A percentile compares a stretch with the other conserved stretches of the same genome.
phyloP scores from a whole-genome alignment of 2,797 vertebrate genomes.

The Pteronotus mesoamericanus region DNA sequence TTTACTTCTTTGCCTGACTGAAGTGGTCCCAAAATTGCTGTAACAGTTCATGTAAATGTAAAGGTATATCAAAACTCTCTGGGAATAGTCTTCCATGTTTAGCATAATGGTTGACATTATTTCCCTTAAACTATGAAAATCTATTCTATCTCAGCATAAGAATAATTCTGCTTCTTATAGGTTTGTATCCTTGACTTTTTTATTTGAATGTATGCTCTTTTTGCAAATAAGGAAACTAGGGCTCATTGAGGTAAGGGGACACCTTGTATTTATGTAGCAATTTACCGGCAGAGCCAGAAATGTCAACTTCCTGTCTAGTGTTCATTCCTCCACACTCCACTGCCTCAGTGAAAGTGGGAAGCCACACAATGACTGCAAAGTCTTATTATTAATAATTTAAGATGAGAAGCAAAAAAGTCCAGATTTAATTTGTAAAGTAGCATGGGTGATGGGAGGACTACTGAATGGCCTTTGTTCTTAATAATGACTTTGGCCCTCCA shows the following conservation, averaged over 20 bases:
- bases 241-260: not conserved
- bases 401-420: not conserved
- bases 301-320: not conserved
- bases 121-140: constrained; percentile 31
- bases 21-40: constrained; percentile 19
- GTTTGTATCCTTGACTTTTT: not conserved
- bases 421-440: constrained; percentile 17
- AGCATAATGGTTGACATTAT: constrained; percentile 40
- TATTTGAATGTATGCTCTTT: not conserved
- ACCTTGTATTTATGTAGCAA: not conserved
- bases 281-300: not conserved
- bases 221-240: not conserved
- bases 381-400: constrained; percentile 32
- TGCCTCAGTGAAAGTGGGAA: not conserved
- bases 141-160: not conserved
- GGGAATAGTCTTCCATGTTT: constrained; percentile 16
- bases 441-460: not conserved
- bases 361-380: not conserved
- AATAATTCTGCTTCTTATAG: not conserved
- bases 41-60: constrained; percentile 6
- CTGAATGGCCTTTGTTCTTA: not conserved
- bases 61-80: not conserved
- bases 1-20: not conserved
- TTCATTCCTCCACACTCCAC: not conserved
- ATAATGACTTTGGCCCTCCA: constrained; percentile 51